Evolutionary conservation across 2,113 vertebrate species (phyloP).

Genomic region (Hippocampus guttulatus): DNA sequence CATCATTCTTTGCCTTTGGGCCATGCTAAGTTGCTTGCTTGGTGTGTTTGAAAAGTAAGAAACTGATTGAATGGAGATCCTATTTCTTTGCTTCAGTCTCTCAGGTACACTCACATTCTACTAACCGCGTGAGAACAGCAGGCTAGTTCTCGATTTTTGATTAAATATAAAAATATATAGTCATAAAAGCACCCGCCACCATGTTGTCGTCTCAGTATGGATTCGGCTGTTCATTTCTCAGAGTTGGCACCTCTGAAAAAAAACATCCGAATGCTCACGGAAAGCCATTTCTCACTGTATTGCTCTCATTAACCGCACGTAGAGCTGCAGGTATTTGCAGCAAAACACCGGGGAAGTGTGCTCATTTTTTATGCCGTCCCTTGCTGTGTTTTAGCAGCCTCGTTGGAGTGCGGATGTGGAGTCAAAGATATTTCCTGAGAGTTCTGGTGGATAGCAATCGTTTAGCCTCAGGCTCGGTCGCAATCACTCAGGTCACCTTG

Average conservation of each 20-base stretch:
- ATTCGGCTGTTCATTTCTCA: slow-evolving; percentile 6
- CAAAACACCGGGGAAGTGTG: neutral
- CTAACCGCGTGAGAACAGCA: neutral
- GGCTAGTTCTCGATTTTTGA: neutral
- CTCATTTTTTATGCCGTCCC: neutral
- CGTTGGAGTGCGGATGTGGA: neutral
- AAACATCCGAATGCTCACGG: neutral
- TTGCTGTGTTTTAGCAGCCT: neutral
- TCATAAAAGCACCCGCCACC: neutral
- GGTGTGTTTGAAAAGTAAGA: neutral
- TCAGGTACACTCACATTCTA: neutral
- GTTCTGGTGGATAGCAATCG: neutral
- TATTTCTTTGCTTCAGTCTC: slow-evolving; percentile 5
- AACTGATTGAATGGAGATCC: neutral
- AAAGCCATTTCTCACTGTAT: neutral
- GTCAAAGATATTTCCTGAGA: neutral
- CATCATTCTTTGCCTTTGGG: slow-evolving; percentile 6
- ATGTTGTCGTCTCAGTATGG: neutral
- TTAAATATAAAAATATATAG: neutral
- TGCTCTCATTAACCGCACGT: neutral
- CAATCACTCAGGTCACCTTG: neutral
- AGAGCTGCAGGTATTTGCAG: neutral
- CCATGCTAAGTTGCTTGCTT: neutral
- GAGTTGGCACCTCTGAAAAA: neutral
- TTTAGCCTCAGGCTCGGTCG: neutral